Evolutionary conservation across 2,113 vertebrate genomes (phyloP).

Genomic region (Maccullochella peelii): DNA sequence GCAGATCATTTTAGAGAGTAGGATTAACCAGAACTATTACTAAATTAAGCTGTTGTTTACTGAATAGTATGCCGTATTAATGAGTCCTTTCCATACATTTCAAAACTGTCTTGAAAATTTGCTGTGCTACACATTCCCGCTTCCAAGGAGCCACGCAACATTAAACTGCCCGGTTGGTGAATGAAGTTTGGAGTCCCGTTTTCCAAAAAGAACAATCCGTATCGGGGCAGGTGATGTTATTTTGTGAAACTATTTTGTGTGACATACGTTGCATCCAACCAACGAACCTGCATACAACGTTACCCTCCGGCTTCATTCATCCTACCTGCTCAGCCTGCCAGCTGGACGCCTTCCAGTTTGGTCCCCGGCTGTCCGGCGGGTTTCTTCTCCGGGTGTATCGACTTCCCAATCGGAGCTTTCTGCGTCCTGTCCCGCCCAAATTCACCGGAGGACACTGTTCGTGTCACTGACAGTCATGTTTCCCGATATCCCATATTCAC

Average conservation of each 20-base stretch:
- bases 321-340: constrained; percentile 63
- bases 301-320: constrained; percentile 16
- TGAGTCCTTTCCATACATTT: not conserved
- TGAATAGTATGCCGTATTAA: constrained; percentile 1
- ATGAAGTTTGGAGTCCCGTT: constrained; percentile 35
- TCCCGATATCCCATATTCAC: not conserved
- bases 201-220: not conserved
- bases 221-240: not conserved
- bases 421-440: constrained; percentile 25
- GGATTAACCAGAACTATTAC: not conserved
- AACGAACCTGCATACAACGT: not conserved
- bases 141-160: not conserved
- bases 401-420: not conserved
- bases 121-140: accelerated
- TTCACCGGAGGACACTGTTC: constrained; percentile 10
- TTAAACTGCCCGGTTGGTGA: constrained; percentile 16
- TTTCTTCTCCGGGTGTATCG: constrained; percentile 24
- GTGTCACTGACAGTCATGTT: not conserved
- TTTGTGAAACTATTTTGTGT: not conserved
- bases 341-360: constrained; percentile 33
- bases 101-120: not conserved
- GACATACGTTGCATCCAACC: not conserved
- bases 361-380: constrained; percentile 5
- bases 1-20: not conserved
- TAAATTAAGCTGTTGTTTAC: not conserved